Evolutionary conservation across 2,797 vertebrate genomes (phyloP).

Genomic region (Notolepis coatsorum): DNA sequence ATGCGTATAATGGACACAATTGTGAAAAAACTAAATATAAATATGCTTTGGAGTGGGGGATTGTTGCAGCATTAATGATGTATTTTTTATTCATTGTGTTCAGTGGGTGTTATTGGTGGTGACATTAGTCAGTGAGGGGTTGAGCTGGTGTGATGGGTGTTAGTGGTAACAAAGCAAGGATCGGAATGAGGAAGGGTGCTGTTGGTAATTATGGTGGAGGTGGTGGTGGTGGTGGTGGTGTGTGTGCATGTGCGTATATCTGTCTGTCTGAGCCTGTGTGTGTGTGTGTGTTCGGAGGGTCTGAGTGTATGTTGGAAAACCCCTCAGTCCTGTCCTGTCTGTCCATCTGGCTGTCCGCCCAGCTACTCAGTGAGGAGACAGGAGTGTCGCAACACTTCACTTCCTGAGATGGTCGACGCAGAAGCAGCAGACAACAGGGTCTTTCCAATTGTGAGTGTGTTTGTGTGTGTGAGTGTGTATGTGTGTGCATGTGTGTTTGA

Average conservation of each 20-base stretch:
- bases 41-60: too few species aligned
- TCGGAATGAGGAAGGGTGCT: too few species aligned
- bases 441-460: neutral
- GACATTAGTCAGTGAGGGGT: too few species aligned
- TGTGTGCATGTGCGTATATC: conserved; percentile 41
- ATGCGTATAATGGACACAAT: too few species aligned
- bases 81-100: too few species aligned
- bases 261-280: conserved; percentile 46
- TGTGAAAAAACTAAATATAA: too few species aligned
- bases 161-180: too few species aligned
- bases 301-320: conserved; percentile 55
- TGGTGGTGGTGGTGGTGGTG: too few species aligned
- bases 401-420: conserved; percentile 52
- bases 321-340: conserved; percentile 51
- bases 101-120: too few species aligned
- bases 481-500: conserved; percentile 19
- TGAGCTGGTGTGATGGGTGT: too few species aligned
- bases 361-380: conserved; percentile 59
- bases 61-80: too few species aligned
- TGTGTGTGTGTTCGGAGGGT: conserved; percentile 29
- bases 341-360: conserved; percentile 51
- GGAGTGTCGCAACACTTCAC: conserved; percentile 63
- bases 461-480: neutral
- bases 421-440: conserved; percentile 27
- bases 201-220: too few species aligned